phyloP scores from a whole-genome alignment of 2,888 invertebrate species.

The Drepana falcataria region DNA sequence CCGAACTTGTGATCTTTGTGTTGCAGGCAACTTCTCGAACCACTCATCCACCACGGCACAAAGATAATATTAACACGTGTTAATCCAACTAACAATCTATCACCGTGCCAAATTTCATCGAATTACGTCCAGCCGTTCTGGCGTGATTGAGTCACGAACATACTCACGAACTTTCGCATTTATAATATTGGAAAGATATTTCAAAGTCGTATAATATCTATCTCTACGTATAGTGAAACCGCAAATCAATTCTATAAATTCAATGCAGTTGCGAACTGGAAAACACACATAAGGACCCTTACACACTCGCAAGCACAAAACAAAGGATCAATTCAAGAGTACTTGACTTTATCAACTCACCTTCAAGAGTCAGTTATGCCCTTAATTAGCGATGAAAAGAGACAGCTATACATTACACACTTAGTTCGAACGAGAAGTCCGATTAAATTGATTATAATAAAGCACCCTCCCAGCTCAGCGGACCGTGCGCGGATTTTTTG shows the following conservation, averaged over 20 bases:
- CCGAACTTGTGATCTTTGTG: no score
- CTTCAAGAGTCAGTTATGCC: conserved; percentile 62
- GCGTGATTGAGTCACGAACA: no score
- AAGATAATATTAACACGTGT: no score
- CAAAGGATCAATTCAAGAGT: conserved; percentile 67
- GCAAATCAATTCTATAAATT: conserved; percentile 33
- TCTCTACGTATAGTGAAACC: conserved; percentile 12
- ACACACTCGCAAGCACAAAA: conserved; percentile 47
- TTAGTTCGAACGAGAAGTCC: conserved; percentile 34
- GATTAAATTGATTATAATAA: conserved; percentile 50
- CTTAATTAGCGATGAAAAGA: conserved; percentile 59
- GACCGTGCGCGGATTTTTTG: conserved; percentile 65
- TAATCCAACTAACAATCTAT: no score
- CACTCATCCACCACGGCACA: no score
- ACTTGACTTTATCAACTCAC: conserved; percentile 50
- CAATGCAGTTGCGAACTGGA: conserved; percentile 34
- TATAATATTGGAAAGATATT: no score
- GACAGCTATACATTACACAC: conserved; percentile 22
- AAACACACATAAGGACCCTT: conserved; percentile 43
- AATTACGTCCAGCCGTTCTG: no score
- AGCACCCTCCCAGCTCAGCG: conserved; percentile 56
- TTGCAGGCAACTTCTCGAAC: no score
- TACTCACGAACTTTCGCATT: no score
- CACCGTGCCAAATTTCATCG: no score
- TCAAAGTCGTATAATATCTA: conserved; percentile 7